phyloP scores from a whole-genome alignment of 2,888 invertebrate species.

The Cybosia mesomella region DNA sequence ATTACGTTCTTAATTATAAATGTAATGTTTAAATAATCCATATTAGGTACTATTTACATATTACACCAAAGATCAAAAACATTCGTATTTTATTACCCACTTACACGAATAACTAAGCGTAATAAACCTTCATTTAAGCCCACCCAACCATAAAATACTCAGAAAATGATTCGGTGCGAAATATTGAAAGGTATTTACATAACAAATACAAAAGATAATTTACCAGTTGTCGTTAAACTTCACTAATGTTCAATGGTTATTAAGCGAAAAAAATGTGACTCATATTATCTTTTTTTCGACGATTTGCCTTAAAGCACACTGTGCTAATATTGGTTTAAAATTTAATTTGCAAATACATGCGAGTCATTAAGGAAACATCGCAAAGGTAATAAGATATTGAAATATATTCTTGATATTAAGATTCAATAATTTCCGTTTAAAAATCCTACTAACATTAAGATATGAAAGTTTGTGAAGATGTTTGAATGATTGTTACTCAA shows the following conservation, averaged over 20 bases:
- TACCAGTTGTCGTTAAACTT: constrained; percentile 13
- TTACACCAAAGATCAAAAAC: constrained; percentile 8
- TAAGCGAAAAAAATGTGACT: constrained; percentile 11
- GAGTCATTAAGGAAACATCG: constrained; percentile 1
- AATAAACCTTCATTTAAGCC: constrained; percentile 13
- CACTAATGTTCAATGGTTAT: constrained; percentile 19
- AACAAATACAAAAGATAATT: constrained; percentile 22
- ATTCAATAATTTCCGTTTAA: background rate
- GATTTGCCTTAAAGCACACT: constrained; percentile 18
- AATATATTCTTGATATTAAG: background rate
- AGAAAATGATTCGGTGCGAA: background rate
- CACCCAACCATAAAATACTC: constrained; percentile 29
- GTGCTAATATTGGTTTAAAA: constrained; percentile 25
- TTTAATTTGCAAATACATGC: constrained; percentile 14
- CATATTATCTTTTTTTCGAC: background rate
- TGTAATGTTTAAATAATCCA: no score
- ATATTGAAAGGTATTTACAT: constrained; percentile 12
- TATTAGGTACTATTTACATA: background rate
- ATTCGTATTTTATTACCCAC: constrained; percentile 16
- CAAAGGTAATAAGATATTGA: constrained; percentile 3
- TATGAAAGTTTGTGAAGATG: no score
- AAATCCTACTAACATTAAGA: no score
- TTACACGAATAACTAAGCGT: constrained; percentile 1
- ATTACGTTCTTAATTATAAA: background rate
- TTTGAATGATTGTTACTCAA: no score